phyloP scores from a whole-genome alignment of 1,140 invertebrate species.

The Bombus ignitus region DNA sequence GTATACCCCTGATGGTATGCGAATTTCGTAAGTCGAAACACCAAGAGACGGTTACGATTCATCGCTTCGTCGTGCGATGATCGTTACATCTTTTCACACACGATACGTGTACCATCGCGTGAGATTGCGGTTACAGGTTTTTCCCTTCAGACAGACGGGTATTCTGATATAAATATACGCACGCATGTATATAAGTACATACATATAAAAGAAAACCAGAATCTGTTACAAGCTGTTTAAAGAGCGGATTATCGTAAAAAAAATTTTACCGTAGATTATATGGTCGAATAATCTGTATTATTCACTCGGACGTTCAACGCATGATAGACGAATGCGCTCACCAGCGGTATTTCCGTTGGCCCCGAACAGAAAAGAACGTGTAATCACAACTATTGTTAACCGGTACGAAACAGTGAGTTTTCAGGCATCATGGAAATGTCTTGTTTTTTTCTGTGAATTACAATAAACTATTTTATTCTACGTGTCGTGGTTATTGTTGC shows the following conservation, averaged over 20 bases:
- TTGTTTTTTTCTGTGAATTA: conserved; percentile 82
- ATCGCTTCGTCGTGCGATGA: conserved; percentile 17
- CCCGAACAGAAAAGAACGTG: conserved; percentile 64
- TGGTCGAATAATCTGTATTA: conserved; percentile 42
- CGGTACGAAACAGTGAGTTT: conserved; percentile 79
- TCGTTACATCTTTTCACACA: conserved; percentile 19
- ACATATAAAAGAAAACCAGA: conserved; percentile 25
- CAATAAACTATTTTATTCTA: conserved; percentile 84
- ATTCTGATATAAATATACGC: conserved; percentile 43
- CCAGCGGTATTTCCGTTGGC: conserved; percentile 41
- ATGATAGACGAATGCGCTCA: conserved; percentile 17
- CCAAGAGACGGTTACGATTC: not conserved
- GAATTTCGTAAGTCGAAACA: not conserved
- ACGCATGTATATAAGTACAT: conserved; percentile 27
- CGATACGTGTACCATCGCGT: not conserved
- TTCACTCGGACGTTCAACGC: conserved; percentile 45
- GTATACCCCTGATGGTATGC: not conserved
- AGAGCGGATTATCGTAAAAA: conserved; percentile 31
- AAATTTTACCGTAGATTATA: conserved; percentile 35
- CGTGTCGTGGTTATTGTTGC: not conserved
- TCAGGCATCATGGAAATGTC: conserved; percentile 80
- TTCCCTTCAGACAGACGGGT: conserved; percentile 35
- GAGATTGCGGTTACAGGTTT: conserved; percentile 23
- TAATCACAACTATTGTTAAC: conserved; percentile 80
- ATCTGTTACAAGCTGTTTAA: conserved; percentile 51